These are phyloP conservation scores for Silurus asotus DNA, from an alignment of 2,113 vertebrate genomes.

Conservation along the genomic window DNA sequence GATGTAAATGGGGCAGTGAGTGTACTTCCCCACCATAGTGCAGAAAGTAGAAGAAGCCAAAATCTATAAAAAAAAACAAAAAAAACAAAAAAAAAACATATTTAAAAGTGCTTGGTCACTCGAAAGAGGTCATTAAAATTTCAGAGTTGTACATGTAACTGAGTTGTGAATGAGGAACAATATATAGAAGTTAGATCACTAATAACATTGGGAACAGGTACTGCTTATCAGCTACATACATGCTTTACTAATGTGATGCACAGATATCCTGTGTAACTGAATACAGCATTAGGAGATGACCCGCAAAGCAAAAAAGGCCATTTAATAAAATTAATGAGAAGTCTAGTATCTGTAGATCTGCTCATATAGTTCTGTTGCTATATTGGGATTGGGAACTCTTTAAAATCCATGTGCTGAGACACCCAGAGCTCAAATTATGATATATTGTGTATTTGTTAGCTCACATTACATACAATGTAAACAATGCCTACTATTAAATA, in stretches of 20 bases:
- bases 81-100: background rate
- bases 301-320: background rate
- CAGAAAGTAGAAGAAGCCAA: background rate
- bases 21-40: background rate
- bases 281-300: background rate
- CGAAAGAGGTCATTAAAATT: background rate
- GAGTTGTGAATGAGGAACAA: background rate
- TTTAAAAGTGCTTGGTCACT: background rate
- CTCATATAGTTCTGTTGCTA: background rate
- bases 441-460: background rate
- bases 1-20: too few relatives aligned
- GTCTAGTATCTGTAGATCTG: background rate
- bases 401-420: background rate
- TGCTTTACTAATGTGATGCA: background rate
- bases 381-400: background rate
- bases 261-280: slow-evolving; percentile 3
- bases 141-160: background rate
- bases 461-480: background rate
- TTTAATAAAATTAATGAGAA: background rate
- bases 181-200: background rate
- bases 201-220: background rate
- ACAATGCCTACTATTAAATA: background rate
- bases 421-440: background rate
- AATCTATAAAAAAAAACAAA: background rate
- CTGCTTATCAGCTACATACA: background rate